Base-by-base conservation (phyloP, 2,797 vertebrate species). In the Pelochelys cantorii region DNA sequence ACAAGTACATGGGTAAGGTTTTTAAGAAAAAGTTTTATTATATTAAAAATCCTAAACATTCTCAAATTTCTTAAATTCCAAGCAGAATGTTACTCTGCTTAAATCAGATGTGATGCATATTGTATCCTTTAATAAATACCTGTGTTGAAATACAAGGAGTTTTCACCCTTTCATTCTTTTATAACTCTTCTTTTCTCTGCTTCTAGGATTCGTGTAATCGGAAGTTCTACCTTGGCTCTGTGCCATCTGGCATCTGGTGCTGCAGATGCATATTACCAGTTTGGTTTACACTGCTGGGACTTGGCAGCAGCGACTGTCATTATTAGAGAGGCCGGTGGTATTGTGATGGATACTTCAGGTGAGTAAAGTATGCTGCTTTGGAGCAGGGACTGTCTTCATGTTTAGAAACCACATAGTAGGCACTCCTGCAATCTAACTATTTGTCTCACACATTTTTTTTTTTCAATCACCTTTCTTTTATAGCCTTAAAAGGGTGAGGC, bases 271-370 rank as follows among this genome's bases (percentile, higher is more conserved):
- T 99, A 98, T 86, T 99, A 99, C 96, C 98, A 99, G 96, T 99
- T 98, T 77, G 98, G 98, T 42, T 96, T 99, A 77, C 98, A 99
- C 95, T 99, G 98, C 97, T 99, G 98, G 98, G 98, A 99, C 95
- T 86, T 99, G 95, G 98, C 98, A 2, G 98, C 98, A 0, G 98
- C 98, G 1, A 98, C 98, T 0, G 98, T 99, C 91, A 99, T 99
- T 91, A 98, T 99, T 79, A 97, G 98, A 94, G 98, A 99, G 96
- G 98, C 98, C 0, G 98, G 98, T 1, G 98, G 98, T 77, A 97
- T 96, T 20, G 98, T 99, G 92, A 98, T 99, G 48, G 98, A 99
- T 96, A 99, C 98, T 48, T 98, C 98, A 93, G 98, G 98, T 99
- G 96, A 97, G 97, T 92, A 83, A 90, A 88, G 78, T 65, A 54